Percentiles rank a stretch among this genome's conserved stretches.
phyloP scores from a whole-genome alignment of 2,797 vertebrate species.

The Crax fasciolata region DNA sequence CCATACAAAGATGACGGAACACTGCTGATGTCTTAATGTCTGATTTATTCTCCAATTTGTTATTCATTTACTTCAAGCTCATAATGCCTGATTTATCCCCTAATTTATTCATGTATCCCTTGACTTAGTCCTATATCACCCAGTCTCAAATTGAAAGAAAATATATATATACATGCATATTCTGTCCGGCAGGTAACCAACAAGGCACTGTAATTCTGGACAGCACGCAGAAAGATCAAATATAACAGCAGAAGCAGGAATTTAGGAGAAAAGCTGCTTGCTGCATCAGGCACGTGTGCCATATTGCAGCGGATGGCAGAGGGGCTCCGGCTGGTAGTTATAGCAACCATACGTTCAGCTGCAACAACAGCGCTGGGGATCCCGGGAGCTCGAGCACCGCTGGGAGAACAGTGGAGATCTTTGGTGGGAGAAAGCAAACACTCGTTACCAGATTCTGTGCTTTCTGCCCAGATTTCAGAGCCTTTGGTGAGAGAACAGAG shows the following conservation, averaged over 20 bases:
- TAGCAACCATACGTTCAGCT: constrained; percentile 30
- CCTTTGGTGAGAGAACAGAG: rapidly evolving
- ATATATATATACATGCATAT: not conserved
- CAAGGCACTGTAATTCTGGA: not conserved
- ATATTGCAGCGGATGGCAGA: not conserved
- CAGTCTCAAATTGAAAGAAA: not conserved
- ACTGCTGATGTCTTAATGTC: not conserved
- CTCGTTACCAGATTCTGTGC: rapidly evolving
- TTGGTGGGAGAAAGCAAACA: rapidly evolving
- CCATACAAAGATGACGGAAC: not conserved
- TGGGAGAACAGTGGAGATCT: not conserved
- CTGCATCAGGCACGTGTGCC: not conserved
- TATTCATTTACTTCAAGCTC: not conserved
- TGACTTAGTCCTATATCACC: not conserved
- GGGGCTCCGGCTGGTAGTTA: constrained; percentile 1
- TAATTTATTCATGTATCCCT: not conserved
- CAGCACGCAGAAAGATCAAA: not conserved
- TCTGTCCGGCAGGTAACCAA: not conserved
- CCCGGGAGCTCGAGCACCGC: not conserved
- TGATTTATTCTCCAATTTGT: not conserved
- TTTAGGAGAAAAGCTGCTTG: not conserved
- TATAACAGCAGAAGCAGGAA: not conserved
- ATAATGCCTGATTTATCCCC: not conserved
- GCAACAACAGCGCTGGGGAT: not conserved
- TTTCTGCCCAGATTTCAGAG: not conserved